A percentile compares a stretch with the other conserved stretches of the same genome.
Evolutionary conservation across 1,140 invertebrate species (phyloP).

Genomic region (Drosophila punjabiensis): DNA sequence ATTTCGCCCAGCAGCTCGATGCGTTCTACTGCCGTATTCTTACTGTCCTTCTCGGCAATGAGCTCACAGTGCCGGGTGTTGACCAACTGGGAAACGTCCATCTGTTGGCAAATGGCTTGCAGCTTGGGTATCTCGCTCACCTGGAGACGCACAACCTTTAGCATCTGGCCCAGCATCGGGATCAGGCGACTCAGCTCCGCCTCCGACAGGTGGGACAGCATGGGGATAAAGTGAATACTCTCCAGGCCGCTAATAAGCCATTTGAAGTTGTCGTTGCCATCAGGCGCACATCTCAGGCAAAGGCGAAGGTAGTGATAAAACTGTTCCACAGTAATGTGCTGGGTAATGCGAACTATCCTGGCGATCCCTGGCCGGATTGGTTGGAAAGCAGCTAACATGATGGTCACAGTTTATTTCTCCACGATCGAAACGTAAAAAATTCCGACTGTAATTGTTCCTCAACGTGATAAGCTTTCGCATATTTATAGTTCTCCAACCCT

Average conservation of each 20-base stretch:
- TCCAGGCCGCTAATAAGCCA: slow-evolving; percentile 22
- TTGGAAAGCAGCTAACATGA: background rate
- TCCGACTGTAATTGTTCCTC: background rate
- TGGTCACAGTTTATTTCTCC: background rate
- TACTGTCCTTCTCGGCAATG: background rate
- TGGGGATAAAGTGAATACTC: background rate
- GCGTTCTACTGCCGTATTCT: no score
- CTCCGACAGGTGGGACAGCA: slow-evolving; percentile 7
- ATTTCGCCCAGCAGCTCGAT: slow-evolving; percentile 16
- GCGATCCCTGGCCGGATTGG: no score
- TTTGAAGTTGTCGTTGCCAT: slow-evolving; percentile 14
- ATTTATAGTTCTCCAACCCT: background rate
- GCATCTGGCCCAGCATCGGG: slow-evolving; percentile 18
- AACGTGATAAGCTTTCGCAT: background rate
- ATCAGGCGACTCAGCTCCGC: slow-evolving; percentile 28
- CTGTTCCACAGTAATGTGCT: background rate
- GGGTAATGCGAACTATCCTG: background rate
- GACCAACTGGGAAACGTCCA: slow-evolving; percentile 2
- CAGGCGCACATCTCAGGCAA: slow-evolving; percentile 18
- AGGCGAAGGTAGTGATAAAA: slow-evolving; percentile 17
- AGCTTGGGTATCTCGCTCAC: slow-evolving; percentile 19
- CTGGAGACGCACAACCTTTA: slow-evolving; percentile 29
- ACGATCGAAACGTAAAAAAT: background rate
- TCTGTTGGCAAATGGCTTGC: background rate
- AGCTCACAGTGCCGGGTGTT: slow-evolving; percentile 12